phyloP scores from a whole-genome alignment of 2,113 vertebrate genomes.

The Manacus vitellinus region DNA sequence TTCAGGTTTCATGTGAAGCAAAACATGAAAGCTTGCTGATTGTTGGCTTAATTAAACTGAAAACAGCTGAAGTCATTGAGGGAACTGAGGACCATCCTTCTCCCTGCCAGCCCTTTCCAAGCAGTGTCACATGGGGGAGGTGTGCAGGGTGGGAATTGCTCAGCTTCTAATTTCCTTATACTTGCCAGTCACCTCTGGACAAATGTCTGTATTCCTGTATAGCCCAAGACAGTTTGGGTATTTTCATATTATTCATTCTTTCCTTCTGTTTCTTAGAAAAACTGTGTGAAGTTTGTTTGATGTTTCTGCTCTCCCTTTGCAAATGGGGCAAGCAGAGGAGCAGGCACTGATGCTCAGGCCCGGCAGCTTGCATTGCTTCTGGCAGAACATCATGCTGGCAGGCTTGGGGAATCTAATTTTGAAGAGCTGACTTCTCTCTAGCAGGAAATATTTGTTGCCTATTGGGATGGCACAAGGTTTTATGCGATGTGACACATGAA shows the following conservation, averaged over 20 bases:
- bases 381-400: neutral
- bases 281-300: neutral
- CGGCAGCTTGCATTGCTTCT: neutral
- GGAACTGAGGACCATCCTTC: neutral
- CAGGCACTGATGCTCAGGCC: neutral
- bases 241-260: neutral
- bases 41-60: neutral
- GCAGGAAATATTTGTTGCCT: slow-evolving; percentile 22
- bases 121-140: neutral
- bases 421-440: neutral
- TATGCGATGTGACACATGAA: slow-evolving; percentile 31
- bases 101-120: neutral
- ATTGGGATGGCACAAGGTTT: neutral
- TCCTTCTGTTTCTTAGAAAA: neutral
- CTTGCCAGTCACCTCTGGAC: neutral
- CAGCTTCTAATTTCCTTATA: neutral
- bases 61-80: neutral
- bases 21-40: neutral
- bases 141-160: neutral
- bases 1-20: neutral
- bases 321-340: neutral
- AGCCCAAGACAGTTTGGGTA: neutral
- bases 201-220: neutral
- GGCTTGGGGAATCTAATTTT: neutral
- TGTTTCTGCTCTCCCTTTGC: neutral